These are phyloP conservation scores for Ageneiosus marmoratus DNA, from an alignment of 2,113 vertebrate genomes.

Conservation along the genomic window DNA sequence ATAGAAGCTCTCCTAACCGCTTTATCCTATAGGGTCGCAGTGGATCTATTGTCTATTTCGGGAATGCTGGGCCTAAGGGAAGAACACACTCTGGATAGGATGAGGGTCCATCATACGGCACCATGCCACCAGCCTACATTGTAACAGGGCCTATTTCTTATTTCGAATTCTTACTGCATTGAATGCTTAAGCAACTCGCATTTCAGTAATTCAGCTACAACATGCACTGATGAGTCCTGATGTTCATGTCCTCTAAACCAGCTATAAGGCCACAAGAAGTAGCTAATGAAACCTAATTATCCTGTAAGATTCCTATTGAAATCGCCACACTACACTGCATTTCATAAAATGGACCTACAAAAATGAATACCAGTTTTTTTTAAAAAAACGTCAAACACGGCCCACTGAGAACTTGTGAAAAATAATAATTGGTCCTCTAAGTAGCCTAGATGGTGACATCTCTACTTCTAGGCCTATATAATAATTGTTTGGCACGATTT, in stretches of 20 bases:
- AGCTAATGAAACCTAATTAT: not conserved
- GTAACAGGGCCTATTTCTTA: not conserved
- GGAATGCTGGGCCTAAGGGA: not conserved
- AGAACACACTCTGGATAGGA: not conserved
- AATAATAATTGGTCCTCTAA: not conserved
- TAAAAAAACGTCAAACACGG: not conserved
- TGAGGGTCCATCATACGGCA: not conserved
- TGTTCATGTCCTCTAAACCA: not conserved
- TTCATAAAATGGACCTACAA: not conserved
- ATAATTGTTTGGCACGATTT: not conserved
- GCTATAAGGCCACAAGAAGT: not conserved
- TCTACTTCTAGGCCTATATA: not conserved
- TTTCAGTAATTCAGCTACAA: not conserved
- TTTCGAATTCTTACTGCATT: not conserved
- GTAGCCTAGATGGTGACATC: not conserved
- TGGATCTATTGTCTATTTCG: not conserved
- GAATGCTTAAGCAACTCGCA: not conserved
- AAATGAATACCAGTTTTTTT: not conserved
- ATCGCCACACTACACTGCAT: not conserved
- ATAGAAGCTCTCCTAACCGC: not conserved
- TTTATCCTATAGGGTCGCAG: not conserved
- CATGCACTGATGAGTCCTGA: not conserved
- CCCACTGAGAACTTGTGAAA: not conserved
- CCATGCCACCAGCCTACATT: not conserved
- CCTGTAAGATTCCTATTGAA: not conserved